Conservation (phyloP, 2,113 vertebrate species). For the Sclerurus mexicanus region DNA sequence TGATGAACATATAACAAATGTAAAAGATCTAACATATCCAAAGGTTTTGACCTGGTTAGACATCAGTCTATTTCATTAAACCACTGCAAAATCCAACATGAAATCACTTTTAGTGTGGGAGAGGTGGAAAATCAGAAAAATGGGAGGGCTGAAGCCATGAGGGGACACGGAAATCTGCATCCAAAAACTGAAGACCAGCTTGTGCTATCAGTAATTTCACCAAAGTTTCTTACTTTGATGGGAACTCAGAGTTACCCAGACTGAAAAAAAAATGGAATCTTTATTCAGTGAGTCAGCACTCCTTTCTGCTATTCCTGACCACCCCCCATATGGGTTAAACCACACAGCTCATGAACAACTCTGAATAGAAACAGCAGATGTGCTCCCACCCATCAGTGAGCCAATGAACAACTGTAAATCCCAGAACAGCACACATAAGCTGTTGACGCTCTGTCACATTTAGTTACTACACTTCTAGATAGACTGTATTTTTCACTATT, state of each 20-base stretch:
- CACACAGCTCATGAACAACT: background rate
- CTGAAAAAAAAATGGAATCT: background rate
- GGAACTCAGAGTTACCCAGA: background rate
- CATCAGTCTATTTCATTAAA: background rate
- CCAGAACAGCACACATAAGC: background rate
- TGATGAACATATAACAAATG: background rate
- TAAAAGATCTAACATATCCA: background rate
- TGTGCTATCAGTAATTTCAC: background rate
- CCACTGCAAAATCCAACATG: background rate
- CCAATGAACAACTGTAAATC: background rate
- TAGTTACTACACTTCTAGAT: background rate
- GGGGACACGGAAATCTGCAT: background rate
- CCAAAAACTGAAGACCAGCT: background rate
- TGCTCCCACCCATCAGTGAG: background rate
- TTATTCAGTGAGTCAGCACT: background rate
- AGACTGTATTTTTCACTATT: background rate
- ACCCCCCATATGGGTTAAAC: background rate
- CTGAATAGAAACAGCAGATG: background rate
- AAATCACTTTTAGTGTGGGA: background rate
- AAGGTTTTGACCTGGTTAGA: background rate
- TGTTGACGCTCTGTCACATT: background rate
- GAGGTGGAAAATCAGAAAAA: background rate
- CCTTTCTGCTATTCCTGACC: slow-evolving; percentile 3
- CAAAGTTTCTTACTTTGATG: background rate
- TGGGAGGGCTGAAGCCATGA: background rate